Conservation (phyloP, 2,113 vertebrate genomes). For the Mustela lutreola region DNA sequence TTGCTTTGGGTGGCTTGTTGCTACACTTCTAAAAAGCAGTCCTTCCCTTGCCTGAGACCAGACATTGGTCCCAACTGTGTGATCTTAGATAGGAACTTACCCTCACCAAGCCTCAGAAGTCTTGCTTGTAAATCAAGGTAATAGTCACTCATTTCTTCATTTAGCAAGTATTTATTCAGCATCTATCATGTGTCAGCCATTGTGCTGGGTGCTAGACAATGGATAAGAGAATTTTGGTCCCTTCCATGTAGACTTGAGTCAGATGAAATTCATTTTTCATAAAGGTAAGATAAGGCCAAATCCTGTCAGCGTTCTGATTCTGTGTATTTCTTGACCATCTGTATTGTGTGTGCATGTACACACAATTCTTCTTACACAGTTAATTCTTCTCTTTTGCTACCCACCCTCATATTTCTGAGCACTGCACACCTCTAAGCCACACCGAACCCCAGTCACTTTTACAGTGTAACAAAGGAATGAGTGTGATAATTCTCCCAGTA, state of each 20-base stretch:
- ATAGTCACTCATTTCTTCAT: background rate
- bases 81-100: background rate
- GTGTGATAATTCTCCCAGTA: background rate
- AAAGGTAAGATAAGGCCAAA: background rate
- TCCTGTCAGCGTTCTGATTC: background rate
- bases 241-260: background rate
- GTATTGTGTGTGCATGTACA: background rate
- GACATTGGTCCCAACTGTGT: background rate
- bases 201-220: background rate
- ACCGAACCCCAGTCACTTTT: no score
- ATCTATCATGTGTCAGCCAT: background rate
- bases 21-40: background rate
- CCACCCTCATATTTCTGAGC: background rate
- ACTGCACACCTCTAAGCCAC: background rate
- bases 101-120: background rate
- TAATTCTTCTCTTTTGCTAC: background rate
- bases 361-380: no score
- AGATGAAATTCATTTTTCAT: background rate
- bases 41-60: background rate
- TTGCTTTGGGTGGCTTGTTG: background rate
- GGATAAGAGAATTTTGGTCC: background rate
- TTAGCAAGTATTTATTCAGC: conserved; percentile 25
- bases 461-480: background rate
- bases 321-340: background rate
- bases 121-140: background rate